Conservation (phyloP, 1,140 invertebrate genomes). For the Drosophila pectinifera region DNA sequence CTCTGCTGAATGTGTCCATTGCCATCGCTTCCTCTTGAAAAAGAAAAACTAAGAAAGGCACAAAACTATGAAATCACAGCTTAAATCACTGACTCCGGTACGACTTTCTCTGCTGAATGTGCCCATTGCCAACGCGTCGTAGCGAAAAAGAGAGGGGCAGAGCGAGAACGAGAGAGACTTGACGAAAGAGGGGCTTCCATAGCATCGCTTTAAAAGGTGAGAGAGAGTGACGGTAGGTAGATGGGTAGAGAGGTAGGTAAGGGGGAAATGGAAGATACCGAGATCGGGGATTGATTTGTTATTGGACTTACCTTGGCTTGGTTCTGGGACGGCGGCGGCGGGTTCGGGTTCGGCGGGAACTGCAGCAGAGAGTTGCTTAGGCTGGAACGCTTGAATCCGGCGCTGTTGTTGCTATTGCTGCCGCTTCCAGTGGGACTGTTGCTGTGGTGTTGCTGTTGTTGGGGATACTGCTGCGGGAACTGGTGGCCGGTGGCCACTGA, state of each 20-base stretch:
- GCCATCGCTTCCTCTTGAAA: neutral
- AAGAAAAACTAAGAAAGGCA: neutral
- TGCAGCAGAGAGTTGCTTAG: constrained; percentile 63
- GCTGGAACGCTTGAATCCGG: constrained; percentile 64
- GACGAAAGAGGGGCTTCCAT: constrained; percentile 24
- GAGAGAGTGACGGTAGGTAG: constrained; percentile 9
- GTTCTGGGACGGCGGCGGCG: constrained; percentile 52
- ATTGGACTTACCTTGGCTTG: constrained; percentile 63
- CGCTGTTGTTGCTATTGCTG: constrained; percentile 59
- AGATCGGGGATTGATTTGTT: constrained; percentile 43
- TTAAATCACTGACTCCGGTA: neutral
- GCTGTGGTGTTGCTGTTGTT: constrained; percentile 43
- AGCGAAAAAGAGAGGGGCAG: neutral
- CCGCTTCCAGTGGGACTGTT: constrained; percentile 53
- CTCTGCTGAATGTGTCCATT: constrained; percentile 23
- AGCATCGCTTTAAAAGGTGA: constrained; percentile 26
- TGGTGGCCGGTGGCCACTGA: constrained; percentile 69
- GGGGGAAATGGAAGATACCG: constrained; percentile 6
- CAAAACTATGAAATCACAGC: constrained; percentile 6
- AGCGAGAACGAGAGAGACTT: constrained; percentile 6
- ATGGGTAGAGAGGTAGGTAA: neutral
- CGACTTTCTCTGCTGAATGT: constrained; percentile 25
- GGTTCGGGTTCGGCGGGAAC: constrained; percentile 45
- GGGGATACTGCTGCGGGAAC: constrained; percentile 47
- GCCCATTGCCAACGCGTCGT: constrained; percentile 21